Percentiles rank a stretch among this genome's conserved stretches.
Evolutionary conservation across 2,113 vertebrate species (phyloP).

Genomic region (Pteronura brasiliensis): DNA sequence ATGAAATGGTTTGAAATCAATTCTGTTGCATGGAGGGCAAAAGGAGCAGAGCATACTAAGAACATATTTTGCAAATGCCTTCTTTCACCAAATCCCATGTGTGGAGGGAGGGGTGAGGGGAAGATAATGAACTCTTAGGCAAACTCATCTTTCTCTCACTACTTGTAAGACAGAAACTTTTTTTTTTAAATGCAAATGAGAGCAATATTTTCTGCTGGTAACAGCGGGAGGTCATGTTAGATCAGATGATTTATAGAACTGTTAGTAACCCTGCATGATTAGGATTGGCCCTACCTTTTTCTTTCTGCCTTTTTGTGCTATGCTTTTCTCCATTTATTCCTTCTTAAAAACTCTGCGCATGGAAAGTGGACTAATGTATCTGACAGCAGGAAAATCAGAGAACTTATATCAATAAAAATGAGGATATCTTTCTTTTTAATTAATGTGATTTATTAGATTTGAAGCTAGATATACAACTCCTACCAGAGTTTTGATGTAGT

Average conservation of each 20-base stretch:
- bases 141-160: conserved; percentile 25
- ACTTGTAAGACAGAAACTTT: conserved; percentile 1
- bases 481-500: conserved; percentile 10
- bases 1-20: conserved; percentile 18
- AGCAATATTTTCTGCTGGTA: conserved; percentile 59
- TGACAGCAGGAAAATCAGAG: conserved; percentile 23
- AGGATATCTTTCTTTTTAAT: conserved; percentile 46
- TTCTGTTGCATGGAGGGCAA: background rate
- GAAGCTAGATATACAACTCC: conserved; percentile 46
- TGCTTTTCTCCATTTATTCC: conserved; percentile 41
- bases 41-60: background rate
- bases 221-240: conserved; percentile 53
- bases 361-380: background rate
- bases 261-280: conserved; percentile 48
- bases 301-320: background rate
- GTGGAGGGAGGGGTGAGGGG: background rate
- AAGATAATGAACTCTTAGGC: conserved; percentile 55
- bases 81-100: background rate
- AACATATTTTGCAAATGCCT: conserved; percentile 49
- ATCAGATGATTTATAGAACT: conserved; percentile 68
- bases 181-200: conserved; percentile 67
- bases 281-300: conserved; percentile 9
- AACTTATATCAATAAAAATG: conserved; percentile 34
- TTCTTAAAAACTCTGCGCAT: background rate
- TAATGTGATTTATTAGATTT: conserved; percentile 63